These are phyloP conservation scores for Tragelaphus strepsiceros DNA, from an alignment of 2,113 vertebrate genomes.

Conservation along the genomic window DNA sequence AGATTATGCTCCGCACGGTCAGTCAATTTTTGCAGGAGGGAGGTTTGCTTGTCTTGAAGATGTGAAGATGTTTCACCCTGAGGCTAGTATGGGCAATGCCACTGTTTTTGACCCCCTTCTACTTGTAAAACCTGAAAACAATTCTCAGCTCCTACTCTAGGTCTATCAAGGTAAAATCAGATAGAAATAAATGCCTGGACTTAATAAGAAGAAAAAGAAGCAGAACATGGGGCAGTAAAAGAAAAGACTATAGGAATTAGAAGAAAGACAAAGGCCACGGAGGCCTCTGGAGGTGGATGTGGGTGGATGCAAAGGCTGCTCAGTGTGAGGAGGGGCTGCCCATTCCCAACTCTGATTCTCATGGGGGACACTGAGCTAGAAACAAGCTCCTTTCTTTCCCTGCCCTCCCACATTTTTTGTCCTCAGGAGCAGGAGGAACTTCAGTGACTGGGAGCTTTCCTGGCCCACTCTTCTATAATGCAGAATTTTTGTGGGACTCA, in stretches of 20 bases:
- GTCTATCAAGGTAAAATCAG: not conserved
- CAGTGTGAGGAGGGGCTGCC: not conserved
- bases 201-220: not conserved
- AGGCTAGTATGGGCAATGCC: not conserved
- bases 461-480: not conserved
- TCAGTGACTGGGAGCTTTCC: not conserved
- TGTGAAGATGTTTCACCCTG: conserved; percentile 17
- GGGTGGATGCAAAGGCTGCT: not conserved
- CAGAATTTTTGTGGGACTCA: not conserved
- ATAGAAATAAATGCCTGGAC: not conserved
- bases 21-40: conserved; percentile 16
- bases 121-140: not conserved
- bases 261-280: not conserved
- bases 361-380: not conserved
- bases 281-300: not conserved
- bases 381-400: not conserved
- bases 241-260: not conserved
- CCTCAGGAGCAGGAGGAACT: not conserved
- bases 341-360: not conserved
- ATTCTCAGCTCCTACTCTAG: not conserved
- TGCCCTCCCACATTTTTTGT: not conserved
- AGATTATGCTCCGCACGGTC: not conserved
- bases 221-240: not conserved
- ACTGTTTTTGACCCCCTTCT: not conserved
- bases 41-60: conserved; percentile 27